Base-by-base conservation (phyloP, 2,888 invertebrate species). In the Odontothrips loti region DNA sequence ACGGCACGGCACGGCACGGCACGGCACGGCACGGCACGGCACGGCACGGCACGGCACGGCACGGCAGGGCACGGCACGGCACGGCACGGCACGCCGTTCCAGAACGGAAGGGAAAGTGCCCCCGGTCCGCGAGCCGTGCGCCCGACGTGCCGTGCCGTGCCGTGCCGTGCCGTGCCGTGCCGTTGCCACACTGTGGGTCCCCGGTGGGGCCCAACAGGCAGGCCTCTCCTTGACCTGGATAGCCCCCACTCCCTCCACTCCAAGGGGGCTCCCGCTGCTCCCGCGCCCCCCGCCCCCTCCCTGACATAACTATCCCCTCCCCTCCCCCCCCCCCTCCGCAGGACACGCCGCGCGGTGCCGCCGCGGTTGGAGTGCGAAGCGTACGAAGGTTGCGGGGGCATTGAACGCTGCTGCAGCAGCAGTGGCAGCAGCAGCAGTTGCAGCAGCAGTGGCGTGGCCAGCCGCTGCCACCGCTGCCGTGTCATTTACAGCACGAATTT, bases 1-100 rank as follows among this genome's bases (percentile, higher is more conserved):
- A n/a, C n/a, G n/a, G n/a, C n/a, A n/a, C n/a, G n/a, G n/a, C n/a
- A n/a, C n/a, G n/a, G n/a, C n/a, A n/a, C n/a, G n/a, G 34, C 34
- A 43, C 34, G 34, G 3, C 34, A 43, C 34, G 34, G 34, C 34
- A 6, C 34, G 34, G n/a, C n/a, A n/a, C n/a, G n/a, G n/a, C n/a
- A n/a, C 51, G 51, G 51, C 12, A 12, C 51, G 82, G 79, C 79
- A 63, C 51, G 47, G 84, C 85, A 86, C 87, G 86, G 89, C 88
- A 51, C 9, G 12, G 88, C 88, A 84, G 83, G 83, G 82, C 82
- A 81, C 80, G 82, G 85, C 85, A 82, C 68, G 23, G 11, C 68
- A 0, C 27, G 68, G 85, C 85, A 83, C 85, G 85, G 85, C 86
- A 84, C 86, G 85, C 85, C 85, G 85, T 84, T 85, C 68, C 68